phyloP scores from a whole-genome alignment of 2,888 invertebrate genomes.

The Mactromeris polynyma region DNA sequence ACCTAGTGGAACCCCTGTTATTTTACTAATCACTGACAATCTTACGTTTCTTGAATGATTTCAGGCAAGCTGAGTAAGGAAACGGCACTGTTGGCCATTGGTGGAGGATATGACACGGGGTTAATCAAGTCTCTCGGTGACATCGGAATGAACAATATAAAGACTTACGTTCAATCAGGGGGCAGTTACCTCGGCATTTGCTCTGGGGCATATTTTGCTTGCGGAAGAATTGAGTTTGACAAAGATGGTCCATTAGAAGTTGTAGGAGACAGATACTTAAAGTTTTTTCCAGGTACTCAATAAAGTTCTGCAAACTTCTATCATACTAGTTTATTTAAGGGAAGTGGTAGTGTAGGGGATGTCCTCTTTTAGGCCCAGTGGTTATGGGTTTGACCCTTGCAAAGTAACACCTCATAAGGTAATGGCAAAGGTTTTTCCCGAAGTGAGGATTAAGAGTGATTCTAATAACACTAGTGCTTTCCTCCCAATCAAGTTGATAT shows the following conservation, averaged over 20 bases:
- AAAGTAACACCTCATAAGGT: no score
- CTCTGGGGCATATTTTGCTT: constrained; percentile 85
- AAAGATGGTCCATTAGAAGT: constrained; percentile 83
- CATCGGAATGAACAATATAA: constrained; percentile 74
- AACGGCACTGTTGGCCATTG: constrained; percentile 74
- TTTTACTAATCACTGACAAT: background rate
- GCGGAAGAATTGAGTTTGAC: constrained; percentile 83
- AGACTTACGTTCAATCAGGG: constrained; percentile 80
- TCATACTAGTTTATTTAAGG: no score
- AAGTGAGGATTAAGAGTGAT: no score
- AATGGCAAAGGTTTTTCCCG: no score
- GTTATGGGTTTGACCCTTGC: no score
- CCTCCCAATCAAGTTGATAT: no score
- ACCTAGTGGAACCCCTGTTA: no score
- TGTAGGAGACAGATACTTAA: constrained; percentile 79
- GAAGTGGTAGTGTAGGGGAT: no score
- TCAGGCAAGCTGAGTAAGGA: constrained; percentile 49
- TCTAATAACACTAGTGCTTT: no score
- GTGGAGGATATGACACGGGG: constrained; percentile 85
- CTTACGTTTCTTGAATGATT: background rate
- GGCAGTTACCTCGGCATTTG: constrained; percentile 85
- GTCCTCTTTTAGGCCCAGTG: no score
- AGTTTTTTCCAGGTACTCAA: constrained; percentile 82
- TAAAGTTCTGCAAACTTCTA: no score
- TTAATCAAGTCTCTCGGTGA: constrained; percentile 77